Base-by-base conservation (phyloP, 2,113 vertebrate species). In the Chitala chitala region DNA sequence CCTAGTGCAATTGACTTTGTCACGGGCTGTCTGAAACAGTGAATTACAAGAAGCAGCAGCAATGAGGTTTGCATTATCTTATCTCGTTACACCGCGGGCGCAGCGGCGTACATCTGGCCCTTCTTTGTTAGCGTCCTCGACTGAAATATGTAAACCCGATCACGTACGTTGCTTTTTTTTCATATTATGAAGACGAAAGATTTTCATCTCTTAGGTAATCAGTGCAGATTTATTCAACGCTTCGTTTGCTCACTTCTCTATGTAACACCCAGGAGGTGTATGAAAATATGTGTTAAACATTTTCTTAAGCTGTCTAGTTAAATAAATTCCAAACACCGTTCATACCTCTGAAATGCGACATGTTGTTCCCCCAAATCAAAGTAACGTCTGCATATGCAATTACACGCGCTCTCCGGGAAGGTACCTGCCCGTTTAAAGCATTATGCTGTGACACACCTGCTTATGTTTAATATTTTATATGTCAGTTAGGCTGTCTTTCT, bases 291-390 rank as follows among this genome's bases (percentile, higher is more conserved):
- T 73, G 44, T 73, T 51, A 61, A 64, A 64, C 72, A 64, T 61
- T 63, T 63, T 73, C 72, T 73, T 73, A 48, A 63, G 42, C 31
- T 63, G 71, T 72, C 42, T 26, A 72, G 54, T 72, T 46, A 72
- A 59, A 72, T 61, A 40, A 59, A 73, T 33, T 64, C 29, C 72
- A 46, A 50, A 33, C 36, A n/a, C 26, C 40, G 26, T 33, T 50
- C 26, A 26, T 7, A 44, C 6, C 13, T 22, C 56, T 33, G 71
- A 9, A 22, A 12, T 22, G 17, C 24, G 26, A n/a, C 56, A 61
- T 48, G n/a, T 61, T 64, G 26, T 38, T 26, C 24, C 5, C 4
- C 17, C 29, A 1, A 24, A 17, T 68, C 42, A 68, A 68, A 46
- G n/a, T 10, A n/a, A 42, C 3, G n/a, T 12, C 31, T 12, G 13